Conservation (phyloP, 2,797 vertebrate genomes). For the Podargus strigoides region DNA sequence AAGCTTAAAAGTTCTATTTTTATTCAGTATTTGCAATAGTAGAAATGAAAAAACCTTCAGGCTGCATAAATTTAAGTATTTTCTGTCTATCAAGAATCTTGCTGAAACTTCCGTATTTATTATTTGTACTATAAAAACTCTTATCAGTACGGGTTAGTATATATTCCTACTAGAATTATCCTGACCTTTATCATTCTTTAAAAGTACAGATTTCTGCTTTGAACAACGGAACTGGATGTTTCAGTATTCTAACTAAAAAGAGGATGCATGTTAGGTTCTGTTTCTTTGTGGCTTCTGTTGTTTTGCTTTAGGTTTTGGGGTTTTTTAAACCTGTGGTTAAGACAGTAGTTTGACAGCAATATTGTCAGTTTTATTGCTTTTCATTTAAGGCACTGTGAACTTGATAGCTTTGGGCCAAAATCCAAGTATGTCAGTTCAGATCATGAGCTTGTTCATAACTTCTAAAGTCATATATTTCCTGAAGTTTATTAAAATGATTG, state of each 20-base stretch:
- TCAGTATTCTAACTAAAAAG: neutral
- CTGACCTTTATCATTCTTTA: neutral
- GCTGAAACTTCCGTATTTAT: neutral
- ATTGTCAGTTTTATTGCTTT: neutral
- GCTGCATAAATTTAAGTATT: neutral
- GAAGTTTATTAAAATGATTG: neutral
- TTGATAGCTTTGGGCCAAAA: neutral
- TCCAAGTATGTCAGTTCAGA: neutral
- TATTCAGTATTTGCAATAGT: neutral
- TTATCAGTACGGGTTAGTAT: neutral
- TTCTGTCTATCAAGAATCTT: neutral
- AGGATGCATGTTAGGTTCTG: neutral
- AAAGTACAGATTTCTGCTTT: neutral
- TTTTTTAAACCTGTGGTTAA: neutral
- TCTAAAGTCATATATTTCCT: neutral
- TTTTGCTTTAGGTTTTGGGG: neutral
- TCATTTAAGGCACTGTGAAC: neutral
- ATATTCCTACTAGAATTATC: neutral
- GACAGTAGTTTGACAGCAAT: neutral
- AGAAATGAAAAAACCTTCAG: neutral
- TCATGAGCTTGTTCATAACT: neutral
- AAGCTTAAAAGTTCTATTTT: neutral
- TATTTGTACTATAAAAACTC: neutral
- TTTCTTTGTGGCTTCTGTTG: neutral
- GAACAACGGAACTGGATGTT: neutral